A percentile compares a stretch with the other conserved stretches of the same genome.
Evolutionary conservation across 2,797 vertebrate genomes (phyloP).

Genomic region (Gobionotothen gibberifrons): DNA sequence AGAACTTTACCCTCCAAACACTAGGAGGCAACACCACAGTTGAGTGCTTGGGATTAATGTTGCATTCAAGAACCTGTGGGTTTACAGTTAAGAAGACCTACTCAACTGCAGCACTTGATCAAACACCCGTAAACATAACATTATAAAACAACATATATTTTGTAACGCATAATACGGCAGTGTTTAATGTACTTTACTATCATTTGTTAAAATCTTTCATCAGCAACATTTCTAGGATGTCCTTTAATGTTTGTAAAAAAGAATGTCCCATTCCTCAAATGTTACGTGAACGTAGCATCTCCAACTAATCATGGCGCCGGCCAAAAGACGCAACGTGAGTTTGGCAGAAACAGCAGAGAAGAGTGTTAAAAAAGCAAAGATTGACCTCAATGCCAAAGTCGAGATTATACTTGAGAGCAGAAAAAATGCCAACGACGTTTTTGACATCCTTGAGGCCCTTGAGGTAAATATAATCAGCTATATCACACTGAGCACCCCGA

Average conservation of each 20-base stretch:
- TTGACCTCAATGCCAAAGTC: constrained; percentile 71
- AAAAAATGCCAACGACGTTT: constrained; percentile 88
- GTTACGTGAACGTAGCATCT: constrained; percentile 23
- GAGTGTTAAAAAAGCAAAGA: constrained; percentile 61
- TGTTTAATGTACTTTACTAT: accelerated
- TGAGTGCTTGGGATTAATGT: not conserved
- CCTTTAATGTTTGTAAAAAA: accelerated
- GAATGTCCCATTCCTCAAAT: not conserved
- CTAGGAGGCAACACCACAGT: constrained; percentile 21
- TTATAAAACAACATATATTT: no score
- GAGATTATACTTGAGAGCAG: constrained; percentile 82
- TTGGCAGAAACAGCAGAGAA: constrained; percentile 29
- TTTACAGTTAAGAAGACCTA: accelerated
- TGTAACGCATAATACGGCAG: accelerated
- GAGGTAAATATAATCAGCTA: constrained; percentile 76
- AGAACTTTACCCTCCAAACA: constrained; percentile 29
- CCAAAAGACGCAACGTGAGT: constrained; percentile 83
- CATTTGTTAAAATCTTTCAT: no score
- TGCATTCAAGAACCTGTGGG: not conserved
- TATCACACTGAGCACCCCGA: accelerated
- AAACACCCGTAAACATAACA: not conserved
- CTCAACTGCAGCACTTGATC: accelerated
- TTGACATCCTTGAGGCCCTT: constrained; percentile 89
- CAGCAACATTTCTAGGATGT: accelerated
- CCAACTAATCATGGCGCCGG: constrained; percentile 78